Evolutionary conservation across 2,888 invertebrate species (phyloP), one percentile per base, ranked within the genome.

Genomic region (Teinopalpus imperialis): DNA sequence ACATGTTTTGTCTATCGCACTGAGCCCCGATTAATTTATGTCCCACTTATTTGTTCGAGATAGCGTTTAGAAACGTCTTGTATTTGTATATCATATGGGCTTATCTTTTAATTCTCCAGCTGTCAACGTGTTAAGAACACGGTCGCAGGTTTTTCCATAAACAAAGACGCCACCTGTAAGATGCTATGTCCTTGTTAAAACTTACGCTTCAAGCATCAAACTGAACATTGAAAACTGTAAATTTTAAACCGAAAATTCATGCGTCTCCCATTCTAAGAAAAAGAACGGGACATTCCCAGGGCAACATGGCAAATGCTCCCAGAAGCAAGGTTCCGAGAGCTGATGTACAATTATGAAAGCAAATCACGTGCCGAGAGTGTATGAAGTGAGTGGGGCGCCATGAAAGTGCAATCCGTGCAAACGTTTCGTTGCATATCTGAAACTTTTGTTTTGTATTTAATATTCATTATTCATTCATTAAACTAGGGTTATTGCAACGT

Each of bases 61-160:
- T 87, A 87, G 65, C 67, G 74, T 72, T 74, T 69, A 78, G 72
- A 66, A 74, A 74, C 72, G 65, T 72, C 72, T 77, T 58, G 59
- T 85, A 85, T 87, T 87, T 87, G 79, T 75, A 68, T 73, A 80
- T 77, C 74, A 79, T 59, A 59, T 50, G 57, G 56, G 87, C 75
- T 88, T 88, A 88, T 88, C 88, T 87, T 81, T 86, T 88, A 87
- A 88, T 85, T 85, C 87, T 83, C 72, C 69, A 75, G 73, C 76
- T 87, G 87, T 86, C 86, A 86, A 61, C 68, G 63, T 40, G 49
- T 46, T 51, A 57, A 56, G 56, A 59, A 63, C 63, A 61, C 43
- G 57, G 50, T 57, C 49, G 43, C 41, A 56, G 67, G 71, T 69
- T 79, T 77, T 75, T 69, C 71, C 69, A 46, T 48, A 52, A 43